phyloP scores from a whole-genome alignment of 2,888 invertebrate genomes.

The Hesperia comma region DNA sequence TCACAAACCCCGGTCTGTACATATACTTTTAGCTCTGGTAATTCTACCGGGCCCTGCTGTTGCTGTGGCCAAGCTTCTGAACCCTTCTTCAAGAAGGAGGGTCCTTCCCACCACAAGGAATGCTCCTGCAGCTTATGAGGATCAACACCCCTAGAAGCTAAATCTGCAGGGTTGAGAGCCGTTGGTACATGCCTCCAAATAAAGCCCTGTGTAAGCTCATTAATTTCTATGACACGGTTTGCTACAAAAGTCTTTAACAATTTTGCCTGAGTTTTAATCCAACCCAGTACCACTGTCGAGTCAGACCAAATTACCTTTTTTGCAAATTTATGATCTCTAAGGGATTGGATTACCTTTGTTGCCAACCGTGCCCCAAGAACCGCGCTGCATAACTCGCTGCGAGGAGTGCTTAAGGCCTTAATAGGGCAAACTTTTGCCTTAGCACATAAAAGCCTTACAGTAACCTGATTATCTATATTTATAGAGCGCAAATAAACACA shows the following conservation, averaged over 20 bases:
- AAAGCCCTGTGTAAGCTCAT: conserved; percentile 33
- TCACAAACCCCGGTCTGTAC: neutral
- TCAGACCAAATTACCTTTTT: conserved; percentile 39
- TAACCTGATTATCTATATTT: conserved; percentile 3
- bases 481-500: conserved; percentile 37
- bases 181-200: conserved; percentile 24
- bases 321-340: conserved; percentile 15
- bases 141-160: conserved; percentile 23
- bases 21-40: conserved; percentile 9
- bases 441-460: conserved; percentile 31
- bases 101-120: conserved; percentile 37
- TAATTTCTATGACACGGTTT: conserved; percentile 39
- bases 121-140: neutral
- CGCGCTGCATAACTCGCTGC: conserved; percentile 40
- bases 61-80: conserved; percentile 3
- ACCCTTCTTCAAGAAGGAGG: conserved; percentile 22
- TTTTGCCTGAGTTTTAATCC: conserved; percentile 26
- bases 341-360: conserved; percentile 11
- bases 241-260: conserved; percentile 39
- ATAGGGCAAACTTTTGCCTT: conserved; percentile 35
- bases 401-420: conserved; percentile 29
- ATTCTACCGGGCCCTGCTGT: neutral
- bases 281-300: conserved; percentile 41
- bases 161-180: conserved; percentile 21
- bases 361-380: conserved; percentile 20